Base-by-base conservation (phyloP, 2,113 vertebrate genomes). In the Ammospiza caudacuta region DNA sequence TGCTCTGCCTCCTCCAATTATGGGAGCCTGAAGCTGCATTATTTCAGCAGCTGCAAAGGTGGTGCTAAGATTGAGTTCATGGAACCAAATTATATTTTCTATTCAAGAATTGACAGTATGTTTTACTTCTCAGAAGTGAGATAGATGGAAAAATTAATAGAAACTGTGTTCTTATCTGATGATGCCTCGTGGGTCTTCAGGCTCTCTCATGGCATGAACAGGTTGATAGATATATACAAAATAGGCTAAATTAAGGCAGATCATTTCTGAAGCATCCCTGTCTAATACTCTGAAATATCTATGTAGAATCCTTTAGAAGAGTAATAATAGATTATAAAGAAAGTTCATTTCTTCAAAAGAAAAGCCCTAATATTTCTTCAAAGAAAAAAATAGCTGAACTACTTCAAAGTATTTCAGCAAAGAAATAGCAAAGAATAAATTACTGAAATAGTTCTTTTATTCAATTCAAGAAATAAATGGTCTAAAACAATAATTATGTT, bases 71-170 rank as follows among this genome's bases (percentile, higher is more conserved):
- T 8, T 54, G 63, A 93, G 49, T 89, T 90, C 52, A 81, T 68
- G 75, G 70, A 70, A 62, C 8, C 72, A 81, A 92, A 93, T 88
- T 81, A 49, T 64, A 49, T 81, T 92, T 90, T 92, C 85, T 83
- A 37, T 67, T 93, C 69, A 86, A 89, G 78, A 73, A 63, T 29
- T 94, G 79, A 54, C 51, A 76, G 41, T 72, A 29, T 80, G 54
- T 84, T 96, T 92, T 82, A 77, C 31, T 96, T 87, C 76, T 91
- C 37, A 51, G 55, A 11, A 6, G 31, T 61, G 49, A 0, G 6
- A 92, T 47, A 89, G 80, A 90, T 21, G 35, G 69, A 79, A 80
- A 96, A 95, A 95, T 94, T 97, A 97, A 94, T 88, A 88, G 92
- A 92, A 96, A 66, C 51, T 70, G 11, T 75, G 58, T 84, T 90